These are phyloP conservation scores for Hyperoodon ampullatus DNA, from an alignment of 2,113 vertebrate genomes.

Conservation along the genomic window DNA sequence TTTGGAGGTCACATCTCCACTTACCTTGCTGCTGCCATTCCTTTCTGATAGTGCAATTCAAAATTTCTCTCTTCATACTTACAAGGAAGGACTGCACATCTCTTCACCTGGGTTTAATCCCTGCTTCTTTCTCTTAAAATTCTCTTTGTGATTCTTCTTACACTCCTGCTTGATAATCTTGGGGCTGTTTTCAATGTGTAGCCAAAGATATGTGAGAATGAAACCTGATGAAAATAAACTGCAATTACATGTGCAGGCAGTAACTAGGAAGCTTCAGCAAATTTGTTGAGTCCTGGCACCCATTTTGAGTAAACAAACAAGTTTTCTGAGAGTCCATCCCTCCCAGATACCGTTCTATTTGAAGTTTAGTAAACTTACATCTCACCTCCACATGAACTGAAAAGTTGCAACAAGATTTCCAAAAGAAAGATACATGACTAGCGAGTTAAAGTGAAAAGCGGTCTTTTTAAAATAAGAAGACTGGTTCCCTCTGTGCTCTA, in stretches of 20 bases:
- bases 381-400: conserved; percentile 33
- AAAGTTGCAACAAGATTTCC: conserved; percentile 11
- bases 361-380: conserved; percentile 47
- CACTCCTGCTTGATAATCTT: conserved; percentile 10
- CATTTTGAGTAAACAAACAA: conserved; percentile 59
- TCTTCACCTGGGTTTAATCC: conserved; percentile 14
- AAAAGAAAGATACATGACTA: not conserved
- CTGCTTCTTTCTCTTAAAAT: conserved; percentile 11
- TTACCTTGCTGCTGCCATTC: not conserved
- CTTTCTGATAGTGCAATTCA: conserved; percentile 43
- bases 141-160: conserved; percentile 33
- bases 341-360: conserved; percentile 35
- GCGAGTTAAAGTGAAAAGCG: not conserved
- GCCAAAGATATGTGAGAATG: not conserved
- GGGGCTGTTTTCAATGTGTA: not conserved
- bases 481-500: not conserved
- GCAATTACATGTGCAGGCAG: not conserved
- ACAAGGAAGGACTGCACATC: not conserved
- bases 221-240: conserved; percentile 44
- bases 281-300: conserved; percentile 6
- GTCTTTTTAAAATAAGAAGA: not conserved
- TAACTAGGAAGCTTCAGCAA: conserved; percentile 21
- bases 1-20: not conserved
- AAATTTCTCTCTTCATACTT: not conserved
- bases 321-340: conserved; percentile 27